Evolutionary conservation across 2,888 invertebrate genomes (phyloP).

Genomic region (Lissonota sp.): DNA sequence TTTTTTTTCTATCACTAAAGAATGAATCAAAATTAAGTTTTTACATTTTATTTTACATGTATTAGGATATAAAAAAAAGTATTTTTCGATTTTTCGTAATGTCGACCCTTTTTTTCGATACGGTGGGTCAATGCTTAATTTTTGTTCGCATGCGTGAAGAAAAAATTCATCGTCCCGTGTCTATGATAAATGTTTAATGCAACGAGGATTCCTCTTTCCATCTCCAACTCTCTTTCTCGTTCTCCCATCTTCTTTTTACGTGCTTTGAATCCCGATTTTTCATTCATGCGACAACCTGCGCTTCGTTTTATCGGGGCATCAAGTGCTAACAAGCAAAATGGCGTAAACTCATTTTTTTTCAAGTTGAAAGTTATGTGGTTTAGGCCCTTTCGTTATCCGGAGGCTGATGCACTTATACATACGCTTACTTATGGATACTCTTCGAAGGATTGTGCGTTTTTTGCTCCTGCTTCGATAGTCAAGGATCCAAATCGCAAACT

Average conservation of each 20-base stretch:
- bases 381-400: too few species aligned
- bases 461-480: slow-evolving; percentile 52
- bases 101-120: too few species aligned
- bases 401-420: slow-evolving; percentile 37
- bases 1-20: too few species aligned
- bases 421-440: slow-evolving; percentile 20
- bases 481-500: slow-evolving; percentile 59
- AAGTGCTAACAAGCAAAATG: neutral
- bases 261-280: slow-evolving; percentile 71
- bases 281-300: slow-evolving; percentile 65
- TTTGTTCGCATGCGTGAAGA: slow-evolving; percentile 9
- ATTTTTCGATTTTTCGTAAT: too few species aligned
- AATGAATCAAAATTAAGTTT: too few species aligned
- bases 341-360: too few species aligned
- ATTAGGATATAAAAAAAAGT: too few species aligned
- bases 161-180: slow-evolving; percentile 25
- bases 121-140: slow-evolving; percentile 23
- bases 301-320: slow-evolving; percentile 28
- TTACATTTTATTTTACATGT: too few species aligned
- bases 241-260: slow-evolving; percentile 48
- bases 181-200: slow-evolving; percentile 72
- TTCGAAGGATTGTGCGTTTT: slow-evolving; percentile 43
- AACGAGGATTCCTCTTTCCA: slow-evolving; percentile 60
- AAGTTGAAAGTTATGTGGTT: too few species aligned
- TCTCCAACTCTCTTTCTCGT: slow-evolving; percentile 15